Evolutionary conservation across 2,888 invertebrate genomes (phyloP), one percentile per base, ranked within the genome.

Genomic region (Acanthosepion lycidas): DNA sequence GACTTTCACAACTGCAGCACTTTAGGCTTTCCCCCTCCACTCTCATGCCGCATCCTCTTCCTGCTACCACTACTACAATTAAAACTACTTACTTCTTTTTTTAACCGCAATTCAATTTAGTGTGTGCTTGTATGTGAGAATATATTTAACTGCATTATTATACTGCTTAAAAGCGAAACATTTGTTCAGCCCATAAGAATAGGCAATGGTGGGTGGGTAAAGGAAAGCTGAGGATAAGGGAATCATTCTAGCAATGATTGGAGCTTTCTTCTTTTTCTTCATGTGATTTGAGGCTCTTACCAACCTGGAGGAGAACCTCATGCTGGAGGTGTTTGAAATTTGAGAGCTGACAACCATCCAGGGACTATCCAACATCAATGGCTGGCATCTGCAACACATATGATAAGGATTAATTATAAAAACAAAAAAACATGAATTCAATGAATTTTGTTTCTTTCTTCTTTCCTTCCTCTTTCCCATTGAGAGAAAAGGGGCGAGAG

Each of bases 101-200:
- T n/a, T n/a, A n/a, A n/a, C n/a, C n/a, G 78, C 78, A 78, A 78
- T 78, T 78, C 78, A 78, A 78, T 78, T 78, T 78, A 78, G n/a
- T 78, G 59, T 59, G 59, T 59, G 78, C 78, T 33, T n/a, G 78
- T 78, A 78, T n/a, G 78, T 78, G 78, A 78, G n/a, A 78, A 78
- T 78, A 78, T 78, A 78, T 78, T 78, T 78, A 78, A n/a, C 78
- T 78, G 78, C 78, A 78, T 78, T 78, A 78, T 78, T 78, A 78
- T n/a, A 78, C 78, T 78, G 78, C 78, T 78, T 78, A 9, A 78
- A n/a, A 78, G 78, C 28, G n/a, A 78, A 78, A n/a, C 78, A 78
- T 78, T 78, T 78, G 78, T 78, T n/a, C 78, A 78, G 78, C 78
- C 78, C n/a, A n/a, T 78, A 78, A 78, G 78, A 78, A 78, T n/a